Evolutionary conservation across 2,888 invertebrate species (phyloP).

Genomic region (Drosophila macrospina): DNA sequence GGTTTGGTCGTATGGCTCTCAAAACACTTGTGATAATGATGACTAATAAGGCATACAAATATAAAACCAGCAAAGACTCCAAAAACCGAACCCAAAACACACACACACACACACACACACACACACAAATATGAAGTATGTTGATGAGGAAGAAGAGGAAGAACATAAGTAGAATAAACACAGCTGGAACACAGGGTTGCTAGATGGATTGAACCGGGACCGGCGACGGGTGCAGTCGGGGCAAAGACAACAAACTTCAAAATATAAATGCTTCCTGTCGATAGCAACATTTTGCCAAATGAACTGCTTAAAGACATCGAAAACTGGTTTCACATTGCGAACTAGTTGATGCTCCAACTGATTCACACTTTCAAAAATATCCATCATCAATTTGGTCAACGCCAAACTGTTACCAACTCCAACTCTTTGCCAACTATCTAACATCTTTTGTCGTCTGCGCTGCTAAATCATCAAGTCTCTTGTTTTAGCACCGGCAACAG

Average conservation of each 20-base stretch:
- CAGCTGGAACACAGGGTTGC: constrained; percentile 54
- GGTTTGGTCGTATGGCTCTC: constrained; percentile 27
- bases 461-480: constrained; percentile 1
- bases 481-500: neutral
- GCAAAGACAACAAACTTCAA: constrained; percentile 23
- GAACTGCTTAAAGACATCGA: constrained; percentile 3
- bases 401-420: neutral
- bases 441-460: constrained; percentile 5
- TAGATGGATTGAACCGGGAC: too few species aligned
- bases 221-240: too few species aligned
- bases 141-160: constrained; percentile 11
- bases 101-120: constrained; percentile 16
- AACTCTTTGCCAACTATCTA: neutral
- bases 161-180: constrained; percentile 62
- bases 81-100: constrained; percentile 28
- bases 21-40: constrained; percentile 80
- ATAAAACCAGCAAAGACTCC: constrained; percentile 48
- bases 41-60: constrained; percentile 77
- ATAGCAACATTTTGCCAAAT: constrained; percentile 3
- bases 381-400: neutral
- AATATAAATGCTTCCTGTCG: constrained; percentile 30
- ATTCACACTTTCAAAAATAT: constrained; percentile 14
- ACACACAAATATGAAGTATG: constrained; percentile 10
- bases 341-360: neutral
- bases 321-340: constrained; percentile 5